Base-by-base conservation (phyloP, 1,140 invertebrate genomes). In the Nixonia krombeini region DNA sequence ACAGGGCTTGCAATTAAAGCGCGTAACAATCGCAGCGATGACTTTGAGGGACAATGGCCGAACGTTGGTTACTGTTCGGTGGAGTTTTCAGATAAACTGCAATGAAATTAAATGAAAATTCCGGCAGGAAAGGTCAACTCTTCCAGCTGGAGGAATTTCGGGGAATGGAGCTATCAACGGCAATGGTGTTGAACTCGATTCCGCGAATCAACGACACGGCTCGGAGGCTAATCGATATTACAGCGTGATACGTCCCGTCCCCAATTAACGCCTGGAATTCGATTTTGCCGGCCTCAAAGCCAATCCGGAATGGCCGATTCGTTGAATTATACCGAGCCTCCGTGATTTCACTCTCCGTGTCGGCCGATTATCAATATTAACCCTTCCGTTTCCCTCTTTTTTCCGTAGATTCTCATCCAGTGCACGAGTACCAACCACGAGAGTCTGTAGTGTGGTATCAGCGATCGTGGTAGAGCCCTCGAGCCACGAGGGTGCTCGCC, bases 391-490 rank as follows among this genome's bases (percentile, higher is more conserved):
- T 77, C 66, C 71, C 70, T 56, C 66, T 65, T 66, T 75, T 68
- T 58, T 70, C 63, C 72, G 70, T 65, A 62, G 65, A 63, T 41
- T 57, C 64, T 73, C 65, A 63, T 75, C 66, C 31, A 45, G 40
- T 29, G 35, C 47, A 71, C 70, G 72, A 80, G 77, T 81, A 74
- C 70, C 66, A 69, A 75, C 74, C 68, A 50, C 62, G 57, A 51
- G 26, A 18, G 40, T 56, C 59, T 82, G 64, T 79, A 82, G 78
- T 77, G 77, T 78, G 69, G 78, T 83, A 84, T 85, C 82, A 79
- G 79, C 79, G 81, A 84, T 85, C 80, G 76, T 50, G 78, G 81
- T 83, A 85, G 83, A 73, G 80, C 79, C 70, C 83, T 84, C 71
- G 73, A 81, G 73, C 64, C 74, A 55, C 58, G 67, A 84, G 79